Base-by-base conservation (phyloP, 1,140 invertebrate species). In the Brachionus paranguensis region DNA sequence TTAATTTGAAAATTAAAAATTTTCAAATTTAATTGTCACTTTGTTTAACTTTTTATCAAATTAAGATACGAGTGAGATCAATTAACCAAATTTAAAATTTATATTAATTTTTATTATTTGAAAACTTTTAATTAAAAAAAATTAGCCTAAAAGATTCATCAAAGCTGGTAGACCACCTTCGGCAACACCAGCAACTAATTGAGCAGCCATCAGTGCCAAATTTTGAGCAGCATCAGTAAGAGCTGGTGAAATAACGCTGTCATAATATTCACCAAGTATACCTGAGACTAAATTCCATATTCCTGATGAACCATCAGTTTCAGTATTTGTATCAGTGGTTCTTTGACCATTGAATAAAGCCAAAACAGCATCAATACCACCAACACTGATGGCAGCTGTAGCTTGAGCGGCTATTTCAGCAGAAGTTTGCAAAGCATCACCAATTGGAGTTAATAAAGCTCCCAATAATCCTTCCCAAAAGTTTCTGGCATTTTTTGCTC, bases 141-240 rank as follows among this genome's bases (percentile, higher is more conserved):
- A 43, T 43, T 41, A 72, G 24, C 68, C 68, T 14, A 72, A 72
- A 17, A 68, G 41, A 43, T 20, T 43, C n/a, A 20, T 43, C 24
- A 47, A 76, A 76, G 72, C 72, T 76, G 72, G 72, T 11, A 76
- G 12, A 76, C 72, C 72, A 76, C 72, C 72, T 50, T 76, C 72
- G 50, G 72, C 72, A 50, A 76, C 72, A 24, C 72, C 72, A n/a
- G 72, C 72, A 50, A 76, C 43, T 50, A 76, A 47, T 76, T 76
- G 72, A 33, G 72, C 72, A 76, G 72, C 72, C 72, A 76, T 27
- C 43, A 76, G 45, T 14, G 72, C 43, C 20, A 50, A 47, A 14
- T 24, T 20, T 76, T 76, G 72, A 14, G 45, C n/a, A 76, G 72
- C 41, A 33, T 14, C 47, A 17, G 7, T 76, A 3, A 76, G 24